Evolutionary conservation across 2,888 invertebrate genomes (phyloP).

Genomic region (Meteorus colon): DNA sequence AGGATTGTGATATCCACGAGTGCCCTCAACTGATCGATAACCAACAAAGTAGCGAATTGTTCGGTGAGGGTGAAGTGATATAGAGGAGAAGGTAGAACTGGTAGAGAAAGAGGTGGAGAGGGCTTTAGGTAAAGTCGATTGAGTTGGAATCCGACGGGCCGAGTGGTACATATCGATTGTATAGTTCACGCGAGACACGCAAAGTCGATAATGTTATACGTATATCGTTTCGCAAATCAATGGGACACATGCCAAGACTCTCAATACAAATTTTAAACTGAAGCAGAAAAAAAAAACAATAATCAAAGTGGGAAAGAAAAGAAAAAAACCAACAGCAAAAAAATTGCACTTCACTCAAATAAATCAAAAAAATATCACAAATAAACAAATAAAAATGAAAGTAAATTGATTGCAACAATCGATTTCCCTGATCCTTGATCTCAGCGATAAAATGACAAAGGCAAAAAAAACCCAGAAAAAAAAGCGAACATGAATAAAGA

Average conservation of each 20-base stretch:
- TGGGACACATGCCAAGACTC: neutral
- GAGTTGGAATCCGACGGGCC: slow-evolving; percentile 30
- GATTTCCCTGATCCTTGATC: slow-evolving; percentile 24
- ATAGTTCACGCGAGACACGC: slow-evolving; percentile 30
- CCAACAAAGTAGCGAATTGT: slow-evolving; percentile 43
- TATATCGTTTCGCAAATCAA: neutral
- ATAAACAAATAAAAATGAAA: neutral
- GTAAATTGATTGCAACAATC: slow-evolving; percentile 16
- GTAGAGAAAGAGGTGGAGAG: slow-evolving; percentile 25
- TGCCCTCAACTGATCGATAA: slow-evolving; percentile 30
- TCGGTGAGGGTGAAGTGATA: slow-evolving; percentile 41
- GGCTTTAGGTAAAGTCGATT: slow-evolving; percentile 38
- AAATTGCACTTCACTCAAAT: neutral
- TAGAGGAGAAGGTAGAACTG: slow-evolving; percentile 33
- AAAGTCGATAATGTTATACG: slow-evolving; percentile 34
- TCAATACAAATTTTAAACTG: slow-evolving; percentile 12
- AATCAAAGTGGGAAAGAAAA: neutral
- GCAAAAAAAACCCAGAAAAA: slow-evolving; percentile 29
- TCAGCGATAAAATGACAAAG: slow-evolving; percentile 32
- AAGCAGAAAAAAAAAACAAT: too few relatives aligned
- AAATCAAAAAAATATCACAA: neutral
- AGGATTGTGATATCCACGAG: slow-evolving; percentile 21
- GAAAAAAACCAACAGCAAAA: neutral
- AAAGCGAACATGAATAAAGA: neutral
- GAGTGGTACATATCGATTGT: slow-evolving; percentile 25